These are phyloP conservation scores for Hypomecis punctinalis DNA, from an alignment of 2,888 invertebrate genomes.

Conservation along the genomic window DNA sequence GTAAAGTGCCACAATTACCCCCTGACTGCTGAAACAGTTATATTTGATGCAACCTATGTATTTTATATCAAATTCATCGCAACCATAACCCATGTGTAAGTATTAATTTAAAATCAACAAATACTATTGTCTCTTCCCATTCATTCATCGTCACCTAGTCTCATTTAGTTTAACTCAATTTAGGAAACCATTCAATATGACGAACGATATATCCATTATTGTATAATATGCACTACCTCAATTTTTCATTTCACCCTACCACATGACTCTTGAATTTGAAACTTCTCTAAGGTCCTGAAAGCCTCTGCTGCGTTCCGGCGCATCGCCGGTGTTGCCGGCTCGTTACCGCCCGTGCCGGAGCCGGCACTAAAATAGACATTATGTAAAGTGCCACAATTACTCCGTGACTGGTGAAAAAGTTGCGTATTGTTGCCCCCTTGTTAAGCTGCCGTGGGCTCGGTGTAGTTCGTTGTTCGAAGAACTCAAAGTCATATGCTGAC, in stretches of 20 bases:
- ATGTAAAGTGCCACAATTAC: conserved; percentile 83
- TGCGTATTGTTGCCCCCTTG: conserved; percentile 47
- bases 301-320: conserved; percentile 58
- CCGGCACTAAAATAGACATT: conserved; percentile 80
- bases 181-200: no score
- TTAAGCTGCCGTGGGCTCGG: conserved; percentile 30
- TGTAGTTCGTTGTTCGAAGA: conserved; percentile 1
- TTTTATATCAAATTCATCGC: no score
- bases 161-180: no score
- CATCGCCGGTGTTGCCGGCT: conserved; percentile 75
- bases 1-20: no score
- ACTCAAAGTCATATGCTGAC: conserved; percentile 14
- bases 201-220: no score
- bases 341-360: conserved; percentile 67
- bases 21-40: no score
- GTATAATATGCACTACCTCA: neutral
- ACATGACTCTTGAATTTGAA: neutral
- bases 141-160: no score
- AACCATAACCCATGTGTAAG: no score
- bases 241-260: conserved; percentile 2
- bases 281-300: conserved; percentile 1
- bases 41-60: no score
- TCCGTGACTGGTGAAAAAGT: conserved; percentile 71
- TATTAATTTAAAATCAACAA: no score
- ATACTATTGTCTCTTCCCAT: no score